These are phyloP conservation scores for Euwallacea fornicatus DNA, from an alignment of 1,140 invertebrate genomes.

Conservation along the genomic window DNA sequence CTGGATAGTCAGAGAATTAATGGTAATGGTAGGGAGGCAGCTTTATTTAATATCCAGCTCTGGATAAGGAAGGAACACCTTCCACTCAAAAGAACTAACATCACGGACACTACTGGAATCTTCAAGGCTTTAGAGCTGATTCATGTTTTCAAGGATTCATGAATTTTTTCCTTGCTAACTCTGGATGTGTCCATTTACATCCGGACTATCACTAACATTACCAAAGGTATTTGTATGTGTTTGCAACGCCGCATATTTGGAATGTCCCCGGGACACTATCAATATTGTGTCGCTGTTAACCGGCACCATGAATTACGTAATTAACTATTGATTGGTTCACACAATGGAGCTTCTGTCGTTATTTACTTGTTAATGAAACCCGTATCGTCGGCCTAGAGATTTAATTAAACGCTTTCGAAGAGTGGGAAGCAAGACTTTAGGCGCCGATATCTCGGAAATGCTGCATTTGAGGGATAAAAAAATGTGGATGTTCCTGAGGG, in stretches of 20 bases:
- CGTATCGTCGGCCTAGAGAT: slow-evolving; percentile 8
- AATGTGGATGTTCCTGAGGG: no score
- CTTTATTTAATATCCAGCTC: not conserved
- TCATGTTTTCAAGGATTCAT: no score
- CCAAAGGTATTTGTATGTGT: slow-evolving; percentile 23
- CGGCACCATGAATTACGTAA: slow-evolving; percentile 35
- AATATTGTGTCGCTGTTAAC: slow-evolving; percentile 31
- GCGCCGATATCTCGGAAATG: no score
- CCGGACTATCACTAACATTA: slow-evolving; percentile 15
- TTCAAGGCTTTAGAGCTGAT: no score
- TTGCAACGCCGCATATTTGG: slow-evolving; percentile 30
- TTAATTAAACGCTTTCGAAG: slow-evolving; percentile 9
- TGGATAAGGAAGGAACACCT: not conserved
- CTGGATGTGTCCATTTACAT: no score
- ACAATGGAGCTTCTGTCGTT: slow-evolving; percentile 30
- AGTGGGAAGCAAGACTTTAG: no score
- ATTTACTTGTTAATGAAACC: slow-evolving; percentile 28
- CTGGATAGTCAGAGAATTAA: slow-evolving; percentile 1
- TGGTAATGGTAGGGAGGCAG: not conserved
- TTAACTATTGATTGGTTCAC: slow-evolving; percentile 35
- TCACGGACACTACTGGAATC: no score
- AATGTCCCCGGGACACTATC: slow-evolving; percentile 35
- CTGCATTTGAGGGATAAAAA: no score
- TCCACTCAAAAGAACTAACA: no score
- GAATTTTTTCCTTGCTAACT: no score